A percentile compares a stretch with the other conserved stretches of the same genome.
Evolutionary conservation across 2,888 invertebrate species (phyloP).

Genomic region (Cataglyphis cursor): DNA sequence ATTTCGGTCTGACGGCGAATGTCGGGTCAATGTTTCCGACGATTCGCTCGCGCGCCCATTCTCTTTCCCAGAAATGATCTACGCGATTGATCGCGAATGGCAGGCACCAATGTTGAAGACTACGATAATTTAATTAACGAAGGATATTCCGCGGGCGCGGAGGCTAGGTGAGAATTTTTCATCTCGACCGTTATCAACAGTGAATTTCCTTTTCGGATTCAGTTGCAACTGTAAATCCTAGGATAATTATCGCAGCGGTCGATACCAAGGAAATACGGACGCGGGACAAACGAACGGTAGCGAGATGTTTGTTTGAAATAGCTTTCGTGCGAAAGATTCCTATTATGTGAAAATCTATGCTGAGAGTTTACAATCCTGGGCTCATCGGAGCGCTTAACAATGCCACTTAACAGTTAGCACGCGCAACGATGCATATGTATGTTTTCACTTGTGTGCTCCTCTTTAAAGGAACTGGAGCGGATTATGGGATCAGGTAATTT

Average conservation of each 20-base stretch:
- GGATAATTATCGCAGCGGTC: slow-evolving; percentile 35
- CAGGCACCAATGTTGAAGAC: neutral
- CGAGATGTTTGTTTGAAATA: neutral
- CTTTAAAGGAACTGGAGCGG: neutral
- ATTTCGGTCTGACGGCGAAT: slow-evolving; percentile 19
- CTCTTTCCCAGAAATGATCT: slow-evolving; percentile 19
- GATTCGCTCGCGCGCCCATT: slow-evolving; percentile 27
- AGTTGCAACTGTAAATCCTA: slow-evolving; percentile 12
- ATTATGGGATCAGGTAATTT: neutral
- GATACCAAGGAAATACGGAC: neutral
- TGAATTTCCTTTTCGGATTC: neutral
- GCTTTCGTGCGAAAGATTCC: slow-evolving; percentile 15
- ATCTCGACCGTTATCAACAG: slow-evolving; percentile 5
- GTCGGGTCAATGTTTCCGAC: slow-evolving; percentile 64
- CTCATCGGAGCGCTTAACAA: slow-evolving; percentile 28
- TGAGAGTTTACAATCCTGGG: slow-evolving; percentile 9
- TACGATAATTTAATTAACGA: neutral
- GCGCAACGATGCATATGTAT: slow-evolving; percentile 18
- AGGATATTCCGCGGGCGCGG: neutral
- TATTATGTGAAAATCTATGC: neutral
- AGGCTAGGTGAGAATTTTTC: slow-evolving; percentile 14
- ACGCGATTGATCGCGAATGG: neutral
- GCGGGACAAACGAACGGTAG: neutral
- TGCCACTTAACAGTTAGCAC: slow-evolving; percentile 42
- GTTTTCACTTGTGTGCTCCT: neutral